Evolutionary conservation across 1,140 invertebrate genomes (phyloP).

Genomic region (Drosophila paulistorum): DNA sequence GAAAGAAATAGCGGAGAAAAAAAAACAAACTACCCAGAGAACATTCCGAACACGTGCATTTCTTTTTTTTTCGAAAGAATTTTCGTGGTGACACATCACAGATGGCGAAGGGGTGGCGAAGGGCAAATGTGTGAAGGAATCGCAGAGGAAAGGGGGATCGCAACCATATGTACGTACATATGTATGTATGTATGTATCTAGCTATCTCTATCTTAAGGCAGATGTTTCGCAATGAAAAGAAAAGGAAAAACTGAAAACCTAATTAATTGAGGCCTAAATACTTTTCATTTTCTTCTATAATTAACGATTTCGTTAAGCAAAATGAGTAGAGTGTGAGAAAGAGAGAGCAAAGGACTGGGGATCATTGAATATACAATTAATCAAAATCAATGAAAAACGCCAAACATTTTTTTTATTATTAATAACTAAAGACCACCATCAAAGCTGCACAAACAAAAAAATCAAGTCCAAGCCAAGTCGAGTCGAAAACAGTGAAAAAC

Average conservation of each 20-base stretch:
- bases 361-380: slow-evolving; percentile 16
- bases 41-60: slow-evolving; percentile 79
- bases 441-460: slow-evolving; percentile 7
- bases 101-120: neutral
- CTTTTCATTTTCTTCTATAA: slow-evolving; percentile 11
- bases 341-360: neutral
- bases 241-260: slow-evolving; percentile 37
- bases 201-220: slow-evolving; percentile 19
- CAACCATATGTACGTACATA: neutral
- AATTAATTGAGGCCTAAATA: slow-evolving; percentile 27
- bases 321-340: neutral
- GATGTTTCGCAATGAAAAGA: slow-evolving; percentile 17
- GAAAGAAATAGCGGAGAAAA: slow-evolving; percentile 4
- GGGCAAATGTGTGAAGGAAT: neutral
- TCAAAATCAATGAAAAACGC: slow-evolving; percentile 18
- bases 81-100: slow-evolving; percentile 29
- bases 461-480: neutral
- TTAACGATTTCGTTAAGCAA: slow-evolving; percentile 7
- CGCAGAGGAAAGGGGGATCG: slow-evolving; percentile 32
- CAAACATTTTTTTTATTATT: slow-evolving; percentile 17
- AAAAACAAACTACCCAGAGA: slow-evolving; percentile 45
- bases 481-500: neutral
- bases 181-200: slow-evolving; percentile 29
- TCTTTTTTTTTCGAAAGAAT: slow-evolving; percentile 72
- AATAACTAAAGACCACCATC: slow-evolving; percentile 40